Evolutionary conservation across 2,888 invertebrate species (phyloP).

Genomic region (Gasteruption jaculator): DNA sequence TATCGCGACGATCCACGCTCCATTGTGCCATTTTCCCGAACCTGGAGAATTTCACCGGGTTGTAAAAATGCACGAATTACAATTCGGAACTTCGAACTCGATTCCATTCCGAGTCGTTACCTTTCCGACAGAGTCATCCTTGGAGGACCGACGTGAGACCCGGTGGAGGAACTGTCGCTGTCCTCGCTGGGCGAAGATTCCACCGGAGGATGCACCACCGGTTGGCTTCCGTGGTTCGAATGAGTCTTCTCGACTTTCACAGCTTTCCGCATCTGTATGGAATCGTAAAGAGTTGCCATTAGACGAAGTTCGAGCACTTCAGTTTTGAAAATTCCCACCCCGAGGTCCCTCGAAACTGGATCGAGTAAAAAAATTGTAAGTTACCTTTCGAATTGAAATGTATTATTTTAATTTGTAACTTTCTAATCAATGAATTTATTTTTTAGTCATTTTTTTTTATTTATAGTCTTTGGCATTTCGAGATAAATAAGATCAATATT

Average conservation of each 20-base stretch:
- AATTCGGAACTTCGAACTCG: background rate
- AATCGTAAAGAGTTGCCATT: conserved; percentile 15
- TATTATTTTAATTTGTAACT: too few species aligned
- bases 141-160: conserved; percentile 58
- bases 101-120: conserved; percentile 26
- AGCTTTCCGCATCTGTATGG: conserved; percentile 43
- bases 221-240: conserved; percentile 35
- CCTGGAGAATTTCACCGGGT: too few species aligned
- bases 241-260: conserved; percentile 48
- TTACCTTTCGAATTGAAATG: too few species aligned
- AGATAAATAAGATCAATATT: background rate
- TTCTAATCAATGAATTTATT: background rate
- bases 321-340: background rate
- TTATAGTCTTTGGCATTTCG: background rate
- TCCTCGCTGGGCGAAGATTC: conserved; percentile 62
- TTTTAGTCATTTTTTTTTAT: background rate
- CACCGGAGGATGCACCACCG: conserved; percentile 45
- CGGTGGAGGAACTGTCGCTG: conserved; percentile 56
- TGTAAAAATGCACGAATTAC: background rate
- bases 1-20: conserved; percentile 80
- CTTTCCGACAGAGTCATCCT: conserved; percentile 77
- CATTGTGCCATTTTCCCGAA: conserved; percentile 92
- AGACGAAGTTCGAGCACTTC: background rate
- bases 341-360: too few species aligned
- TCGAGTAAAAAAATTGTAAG: too few species aligned